Conservation (phyloP, 2,888 invertebrate genomes). For the Latrodectus elegans region DNA sequence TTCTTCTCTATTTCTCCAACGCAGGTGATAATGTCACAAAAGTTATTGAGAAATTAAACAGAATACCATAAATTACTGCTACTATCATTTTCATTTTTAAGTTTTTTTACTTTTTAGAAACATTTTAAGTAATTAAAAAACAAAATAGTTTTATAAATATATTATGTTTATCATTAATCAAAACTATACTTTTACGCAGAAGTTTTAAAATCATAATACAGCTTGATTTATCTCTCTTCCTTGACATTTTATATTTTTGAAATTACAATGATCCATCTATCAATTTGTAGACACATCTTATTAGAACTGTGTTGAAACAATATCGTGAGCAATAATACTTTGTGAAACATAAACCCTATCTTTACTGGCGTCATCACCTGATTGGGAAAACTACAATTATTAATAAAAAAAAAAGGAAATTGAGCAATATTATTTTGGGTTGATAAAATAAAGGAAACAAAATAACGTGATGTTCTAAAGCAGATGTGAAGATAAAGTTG, state of each 20-base stretch:
- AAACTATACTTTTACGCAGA: too few species aligned
- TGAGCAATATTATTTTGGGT: neutral
- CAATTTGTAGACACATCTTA: neutral
- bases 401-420: constrained; percentile 35
- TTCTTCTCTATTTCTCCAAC: too few species aligned
- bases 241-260: neutral
- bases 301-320: neutral
- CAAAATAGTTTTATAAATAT: too few species aligned
- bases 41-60: too few species aligned
- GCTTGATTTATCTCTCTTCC: too few species aligned
- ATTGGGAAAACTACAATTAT: constrained; percentile 9
- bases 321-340: neutral
- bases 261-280: neutral
- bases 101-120: too few species aligned
- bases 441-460: neutral
- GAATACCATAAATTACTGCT: too few species aligned
- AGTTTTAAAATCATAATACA: too few species aligned
- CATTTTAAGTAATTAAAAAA: too few species aligned
- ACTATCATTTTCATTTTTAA: too few species aligned
- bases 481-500: constrained; percentile 39
- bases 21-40: too few species aligned
- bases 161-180: too few species aligned
- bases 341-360: constrained; percentile 34
- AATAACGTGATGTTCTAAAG: constrained; percentile 34
- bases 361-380: constrained; percentile 36